Evolutionary conservation across 30 jellyfish, hydroid and myxozoan species (phyloP), one percentile per base, ranked within the genome.

Genomic region (Cassiopea andromeda): DNA sequence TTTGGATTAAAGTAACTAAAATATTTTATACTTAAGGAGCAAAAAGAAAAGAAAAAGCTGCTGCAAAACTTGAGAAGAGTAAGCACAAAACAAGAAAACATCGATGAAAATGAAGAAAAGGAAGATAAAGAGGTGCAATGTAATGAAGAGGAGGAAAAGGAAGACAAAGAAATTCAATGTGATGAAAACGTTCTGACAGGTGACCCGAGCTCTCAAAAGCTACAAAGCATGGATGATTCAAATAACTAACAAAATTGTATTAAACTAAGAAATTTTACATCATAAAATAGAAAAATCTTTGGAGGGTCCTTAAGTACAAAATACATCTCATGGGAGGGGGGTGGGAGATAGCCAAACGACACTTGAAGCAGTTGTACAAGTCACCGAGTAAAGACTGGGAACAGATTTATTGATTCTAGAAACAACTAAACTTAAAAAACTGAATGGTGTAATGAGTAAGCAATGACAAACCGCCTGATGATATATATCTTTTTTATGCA

Each of bases 31-130:
- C 2, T 7, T n/a, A 46, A 80, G 89, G 89, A 80, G 77, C 89
- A 80, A 64, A 46, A 64, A 38, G 89, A 80, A 80, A 80, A 80
- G 79, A 80, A 80, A 67, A 59, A 7, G 45, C 67, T 80, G 68
- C 71, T 80, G 70, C 43, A 38, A 60, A 45, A 80, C 0, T 27
- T 80, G 38, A 67, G 68, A 47, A 17, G 79, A 14, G 44, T n/a
- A 4, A 38, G 16, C 3, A 7, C 69, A 67, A 45, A 60, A 4
- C 80, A 60, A 80, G 18, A 43, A 44, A 17, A 13, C 46, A 14
- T 0, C 46, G 59, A 46, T 2, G 84, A 47, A 38, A 49, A 7
- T 38, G 81, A 2, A 14, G 16, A 5, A 17, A 44, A 72, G 27
- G 60, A 72, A 13, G 46, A 46, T n/a, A 47, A 73, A 12, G 87